These are phyloP conservation scores for Scyliorhinus canicula DNA, from an alignment of 2,797 vertebrate genomes.

Conservation along the genomic window DNA sequence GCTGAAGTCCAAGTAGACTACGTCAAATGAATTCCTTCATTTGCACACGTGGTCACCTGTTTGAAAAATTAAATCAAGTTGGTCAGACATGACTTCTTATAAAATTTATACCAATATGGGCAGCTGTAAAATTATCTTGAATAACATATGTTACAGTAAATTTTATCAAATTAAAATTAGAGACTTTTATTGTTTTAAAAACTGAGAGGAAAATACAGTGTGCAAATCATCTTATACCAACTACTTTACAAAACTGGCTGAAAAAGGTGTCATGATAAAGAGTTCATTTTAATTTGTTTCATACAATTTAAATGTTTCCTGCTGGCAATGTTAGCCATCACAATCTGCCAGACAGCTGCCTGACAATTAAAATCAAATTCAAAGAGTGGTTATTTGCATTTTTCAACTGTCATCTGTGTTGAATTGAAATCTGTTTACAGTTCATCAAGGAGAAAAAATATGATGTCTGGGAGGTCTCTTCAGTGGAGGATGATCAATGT, in stretches of 20 bases:
- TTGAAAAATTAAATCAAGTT: no score
- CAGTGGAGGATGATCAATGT: conserved; percentile 65
- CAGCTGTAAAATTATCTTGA: no score
- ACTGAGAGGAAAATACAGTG: neutral
- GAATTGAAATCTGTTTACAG: conserved; percentile 21
- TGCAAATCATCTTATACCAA: neutral
- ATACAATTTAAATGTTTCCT: neutral
- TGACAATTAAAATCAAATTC: neutral
- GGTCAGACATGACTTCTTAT: no score
- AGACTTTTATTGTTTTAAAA: neutral
- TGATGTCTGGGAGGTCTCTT: conserved; percentile 74
- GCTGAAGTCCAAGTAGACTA: no score
- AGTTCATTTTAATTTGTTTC: neutral
- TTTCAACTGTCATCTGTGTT: neutral
- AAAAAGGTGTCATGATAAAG: neutral
- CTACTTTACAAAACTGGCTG: neutral
- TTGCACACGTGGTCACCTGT: no score
- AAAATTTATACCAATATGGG: neutral
- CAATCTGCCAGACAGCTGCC: neutral
- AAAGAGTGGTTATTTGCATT: neutral
- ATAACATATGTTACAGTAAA: neutral
- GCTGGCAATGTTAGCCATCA: neutral
- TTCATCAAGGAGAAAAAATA: conserved; percentile 55
- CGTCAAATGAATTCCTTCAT: no score
- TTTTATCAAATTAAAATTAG: neutral